A percentile compares a stretch with the other conserved stretches of the same genome.
phyloP scores from a whole-genome alignment of 2,888 invertebrate species.

The Rhagonycha lutea region DNA sequence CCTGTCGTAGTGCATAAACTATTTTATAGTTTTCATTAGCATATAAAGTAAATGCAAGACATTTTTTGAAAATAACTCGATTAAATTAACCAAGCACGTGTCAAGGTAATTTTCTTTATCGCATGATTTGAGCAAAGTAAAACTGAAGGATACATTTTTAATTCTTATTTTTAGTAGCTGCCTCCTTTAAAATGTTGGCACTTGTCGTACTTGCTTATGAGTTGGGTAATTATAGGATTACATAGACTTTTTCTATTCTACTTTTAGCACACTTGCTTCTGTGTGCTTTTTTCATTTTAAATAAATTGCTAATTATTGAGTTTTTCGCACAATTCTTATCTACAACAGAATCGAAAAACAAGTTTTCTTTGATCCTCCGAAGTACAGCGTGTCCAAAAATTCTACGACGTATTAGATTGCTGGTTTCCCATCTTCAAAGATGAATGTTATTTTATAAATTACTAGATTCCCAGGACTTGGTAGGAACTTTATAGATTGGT shows the following conservation, averaged over 20 bases:
- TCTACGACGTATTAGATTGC: too few relatives aligned
- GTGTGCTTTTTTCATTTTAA: neutral
- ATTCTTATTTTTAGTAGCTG: constrained; percentile 3
- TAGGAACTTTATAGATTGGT: too few relatives aligned
- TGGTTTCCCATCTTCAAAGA: too few relatives aligned
- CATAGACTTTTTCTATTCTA: neutral
- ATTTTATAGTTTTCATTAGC: neutral
- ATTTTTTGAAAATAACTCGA: neutral
- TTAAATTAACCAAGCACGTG: constrained; percentile 7
- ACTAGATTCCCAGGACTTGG: too few relatives aligned
- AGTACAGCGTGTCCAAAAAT: neutral
- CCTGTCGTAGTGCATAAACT: neutral
- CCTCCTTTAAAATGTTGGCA: neutral
- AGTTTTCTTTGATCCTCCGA: neutral
- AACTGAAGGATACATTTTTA: constrained; percentile 4
- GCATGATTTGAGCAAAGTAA: neutral
- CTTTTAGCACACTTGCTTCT: neutral
- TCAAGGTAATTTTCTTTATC: constrained; percentile 10
- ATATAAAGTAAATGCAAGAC: neutral
- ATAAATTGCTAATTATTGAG: neutral
- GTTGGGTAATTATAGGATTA: constrained; percentile 3
- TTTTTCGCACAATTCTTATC: neutral
- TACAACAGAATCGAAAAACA: neutral
- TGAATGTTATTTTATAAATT: too few relatives aligned
- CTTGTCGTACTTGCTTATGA: constrained; percentile 3